These are phyloP conservation scores for Hippocampus comes DNA, from an alignment of 2,113 vertebrate genomes.

Conservation along the genomic window DNA sequence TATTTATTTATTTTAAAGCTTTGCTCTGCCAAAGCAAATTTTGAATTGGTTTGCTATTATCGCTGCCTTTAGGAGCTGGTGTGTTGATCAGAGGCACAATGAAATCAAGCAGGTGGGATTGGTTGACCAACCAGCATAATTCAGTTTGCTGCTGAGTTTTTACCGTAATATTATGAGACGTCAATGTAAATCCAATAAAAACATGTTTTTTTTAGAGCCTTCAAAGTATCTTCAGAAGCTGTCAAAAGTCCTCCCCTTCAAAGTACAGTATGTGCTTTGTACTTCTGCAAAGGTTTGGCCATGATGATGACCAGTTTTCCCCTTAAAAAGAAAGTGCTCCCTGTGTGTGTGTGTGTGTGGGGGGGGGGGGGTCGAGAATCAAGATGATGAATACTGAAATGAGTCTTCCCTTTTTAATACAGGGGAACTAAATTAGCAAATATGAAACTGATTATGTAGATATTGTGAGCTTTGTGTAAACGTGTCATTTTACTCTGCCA, in stretches of 20 bases:
- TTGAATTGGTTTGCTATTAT: background rate
- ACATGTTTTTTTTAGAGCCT: too few relatives aligned
- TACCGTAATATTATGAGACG: background rate
- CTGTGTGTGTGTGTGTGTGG: too few relatives aligned
- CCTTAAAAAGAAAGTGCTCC: too few relatives aligned
- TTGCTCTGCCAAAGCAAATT: background rate
- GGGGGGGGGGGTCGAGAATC: too few relatives aligned
- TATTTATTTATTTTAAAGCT: background rate
- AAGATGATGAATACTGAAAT: background rate
- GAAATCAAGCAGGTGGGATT: constrained; percentile 7
- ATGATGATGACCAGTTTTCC: background rate
- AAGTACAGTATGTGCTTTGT: too few relatives aligned
- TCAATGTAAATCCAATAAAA: too few relatives aligned
- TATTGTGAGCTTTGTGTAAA: background rate
- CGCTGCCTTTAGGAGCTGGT: constrained; percentile 14
- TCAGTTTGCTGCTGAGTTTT: background rate
- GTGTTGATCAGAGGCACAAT: background rate
- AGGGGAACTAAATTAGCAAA: background rate
- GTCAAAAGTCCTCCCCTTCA: too few relatives aligned
- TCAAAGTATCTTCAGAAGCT: too few relatives aligned
- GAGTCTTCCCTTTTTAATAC: too few relatives aligned
- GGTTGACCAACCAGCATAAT: background rate
- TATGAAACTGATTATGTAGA: background rate
- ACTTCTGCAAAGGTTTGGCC: background rate
- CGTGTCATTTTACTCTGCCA: background rate